Evolutionary conservation across 2,888 invertebrate genomes (phyloP), one percentile per base, ranked within the genome.

Genomic region (Caenorhabditis sinica): DNA sequence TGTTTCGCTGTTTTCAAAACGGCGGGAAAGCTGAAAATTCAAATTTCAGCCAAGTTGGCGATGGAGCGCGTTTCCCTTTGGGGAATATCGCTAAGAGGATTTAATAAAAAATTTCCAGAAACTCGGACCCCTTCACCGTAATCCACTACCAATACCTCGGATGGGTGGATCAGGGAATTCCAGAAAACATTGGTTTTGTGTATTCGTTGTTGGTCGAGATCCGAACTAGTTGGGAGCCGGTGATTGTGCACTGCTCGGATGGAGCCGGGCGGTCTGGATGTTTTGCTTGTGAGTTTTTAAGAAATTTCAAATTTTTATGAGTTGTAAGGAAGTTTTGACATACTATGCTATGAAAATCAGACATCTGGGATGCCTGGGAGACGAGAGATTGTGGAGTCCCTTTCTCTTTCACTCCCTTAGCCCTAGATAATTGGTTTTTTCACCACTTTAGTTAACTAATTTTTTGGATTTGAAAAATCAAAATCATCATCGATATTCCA

Each of bases 251-350:
- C 17, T 58, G 58, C 15, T 33, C 33, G 15, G 58, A 58, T 58
- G 58, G 58, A 2, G 17, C 30, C 11, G 58, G 58, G 17, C 28
- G 58, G 30, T 30, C 58, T 15, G 58, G 58, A 30, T 58, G 58
- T 17, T 58, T 58, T 58, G 58, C 30, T 17, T 58, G 58, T 58
- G 8, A 30, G 58, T n/a, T n/a, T n/a, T n/a, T n/a, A 33, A 33
- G 33, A 33, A 33, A 33, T 33, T 33, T 28, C 28, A 13, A n/a
- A n/a, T n/a, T n/a, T n/a, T 17, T 58, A 30, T 58, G 8, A 30
- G 58, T n/a, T n/a, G n/a, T n/a, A n/a, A 33, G 8, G 33, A 33
- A 33, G 8, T 33, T 33, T 28, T 28, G n/a, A 13, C 56, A 25
- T 28, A 30, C 8, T 58, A 6, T 33, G 33, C 5, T 33, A 33